Percentiles rank a stretch among this genome's conserved stretches.
Evolutionary conservation across 2,113 vertebrate species (phyloP).

Genomic region (Piliocolobus tephrosceles): DNA sequence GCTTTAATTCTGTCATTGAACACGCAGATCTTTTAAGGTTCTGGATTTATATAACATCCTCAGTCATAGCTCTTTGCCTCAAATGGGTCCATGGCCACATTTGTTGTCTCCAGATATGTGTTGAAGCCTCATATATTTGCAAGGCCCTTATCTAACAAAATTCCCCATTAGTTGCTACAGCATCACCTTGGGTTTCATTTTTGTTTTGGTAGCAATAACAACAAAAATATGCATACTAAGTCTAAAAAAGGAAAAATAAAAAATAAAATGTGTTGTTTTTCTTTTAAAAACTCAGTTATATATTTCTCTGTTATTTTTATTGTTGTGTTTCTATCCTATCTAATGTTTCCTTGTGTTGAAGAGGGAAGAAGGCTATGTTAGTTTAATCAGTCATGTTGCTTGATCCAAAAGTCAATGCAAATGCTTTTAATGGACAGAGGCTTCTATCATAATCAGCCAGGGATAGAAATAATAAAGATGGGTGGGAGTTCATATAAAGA

Average conservation of each 20-base stretch:
- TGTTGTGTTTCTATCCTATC: not conserved
- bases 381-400: not conserved
- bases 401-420: not conserved
- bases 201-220: not conserved
- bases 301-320: not conserved
- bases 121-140: not conserved
- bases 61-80: not conserved
- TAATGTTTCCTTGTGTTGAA: not conserved
- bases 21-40: not conserved
- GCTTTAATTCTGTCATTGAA: not conserved
- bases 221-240: not conserved
- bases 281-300: not conserved
- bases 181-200: not conserved
- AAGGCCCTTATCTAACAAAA: not conserved
- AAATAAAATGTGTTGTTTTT: not conserved
- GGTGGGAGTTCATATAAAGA: not conserved
- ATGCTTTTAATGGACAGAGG: not conserved
- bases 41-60: not conserved
- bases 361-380: not conserved
- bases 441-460: not conserved
- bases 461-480: not conserved
- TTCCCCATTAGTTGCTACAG: not conserved
- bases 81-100: not conserved
- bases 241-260: not conserved
- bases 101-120: not conserved